phyloP scores from a whole-genome alignment of 64 coral and sea anemone species.

The Platygyra sinensis region DNA sequence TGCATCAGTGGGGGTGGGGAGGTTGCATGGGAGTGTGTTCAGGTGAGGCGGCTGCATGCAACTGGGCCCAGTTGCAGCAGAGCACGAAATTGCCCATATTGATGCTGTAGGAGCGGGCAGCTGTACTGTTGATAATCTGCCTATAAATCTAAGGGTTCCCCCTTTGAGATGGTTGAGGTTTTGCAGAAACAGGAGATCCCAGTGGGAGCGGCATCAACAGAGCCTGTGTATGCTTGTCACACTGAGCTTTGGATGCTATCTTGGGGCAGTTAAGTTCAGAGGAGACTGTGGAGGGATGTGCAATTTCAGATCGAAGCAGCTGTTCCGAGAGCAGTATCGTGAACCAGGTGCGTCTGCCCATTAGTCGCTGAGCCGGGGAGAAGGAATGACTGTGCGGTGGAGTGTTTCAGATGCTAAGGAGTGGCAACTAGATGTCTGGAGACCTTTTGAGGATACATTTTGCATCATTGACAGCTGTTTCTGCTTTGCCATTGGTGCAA shows the following conservation, averaged over 20 bases:
- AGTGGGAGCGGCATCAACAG: constrained; percentile 10
- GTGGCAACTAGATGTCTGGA: too few species aligned
- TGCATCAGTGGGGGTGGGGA: neutral
- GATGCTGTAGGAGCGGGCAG: constrained; percentile 23
- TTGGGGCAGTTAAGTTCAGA: constrained; percentile 1
- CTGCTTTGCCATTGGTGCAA: too few species aligned
- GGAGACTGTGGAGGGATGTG: neutral
- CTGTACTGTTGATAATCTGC: neutral
- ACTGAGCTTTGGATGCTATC: constrained; percentile 36
- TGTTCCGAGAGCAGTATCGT: too few species aligned
- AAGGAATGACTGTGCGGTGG: too few species aligned
- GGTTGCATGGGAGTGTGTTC: neutral
- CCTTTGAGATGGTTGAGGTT: constrained; percentile 14
- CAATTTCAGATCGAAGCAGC: constrained; percentile 12
- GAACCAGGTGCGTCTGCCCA: too few species aligned
- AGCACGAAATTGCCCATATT: neutral
- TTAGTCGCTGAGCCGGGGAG: too few species aligned
- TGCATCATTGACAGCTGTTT: too few species aligned
- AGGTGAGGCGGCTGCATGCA: constrained; percentile 20
- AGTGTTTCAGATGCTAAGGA: too few species aligned
- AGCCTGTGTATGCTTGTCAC: constrained; percentile 19
- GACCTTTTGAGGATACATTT: too few species aligned
- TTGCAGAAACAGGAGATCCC: constrained; percentile 34
- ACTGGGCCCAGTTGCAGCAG: constrained; percentile 18
- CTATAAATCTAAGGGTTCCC: constrained; percentile 39